Evolutionary conservation across 2,797 vertebrate species (phyloP).

Genomic region (Stomatorhinus walkeri): DNA sequence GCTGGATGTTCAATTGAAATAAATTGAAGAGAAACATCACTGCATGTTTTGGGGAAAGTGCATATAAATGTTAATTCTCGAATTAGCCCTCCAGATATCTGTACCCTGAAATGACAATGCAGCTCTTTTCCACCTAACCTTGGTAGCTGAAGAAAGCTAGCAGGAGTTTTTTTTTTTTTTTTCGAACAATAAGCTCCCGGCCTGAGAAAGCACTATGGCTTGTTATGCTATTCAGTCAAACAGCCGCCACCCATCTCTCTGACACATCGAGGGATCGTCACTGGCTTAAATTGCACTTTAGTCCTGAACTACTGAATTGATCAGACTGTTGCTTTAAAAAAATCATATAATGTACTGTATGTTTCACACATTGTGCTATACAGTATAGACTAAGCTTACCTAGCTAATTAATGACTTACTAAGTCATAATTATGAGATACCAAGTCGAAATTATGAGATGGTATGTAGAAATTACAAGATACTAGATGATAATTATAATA

Average conservation of each 20-base stretch:
- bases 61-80: neutral
- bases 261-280: neutral
- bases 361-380: neutral
- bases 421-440: neutral
- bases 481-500: neutral
- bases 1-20: neutral
- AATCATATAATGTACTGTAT: neutral
- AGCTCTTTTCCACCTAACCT: neutral
- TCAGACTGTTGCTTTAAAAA: neutral
- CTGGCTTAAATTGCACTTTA: neutral
- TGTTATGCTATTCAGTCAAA: neutral
- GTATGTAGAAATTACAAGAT: neutral
- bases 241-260: neutral
- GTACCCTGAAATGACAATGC: neutral
- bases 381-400: neutral
- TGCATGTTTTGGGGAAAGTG: neutral
- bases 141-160: neutral
- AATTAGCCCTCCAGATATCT: conserved; percentile 3
- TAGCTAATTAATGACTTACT: neutral
- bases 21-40: neutral
- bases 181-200: neutral
- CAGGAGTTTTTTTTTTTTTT: neutral
- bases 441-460: neutral
- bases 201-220: neutral
- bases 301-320: neutral